phyloP scores from a whole-genome alignment of 2,888 invertebrate genomes.

The Noctuana brunneofusca region DNA sequence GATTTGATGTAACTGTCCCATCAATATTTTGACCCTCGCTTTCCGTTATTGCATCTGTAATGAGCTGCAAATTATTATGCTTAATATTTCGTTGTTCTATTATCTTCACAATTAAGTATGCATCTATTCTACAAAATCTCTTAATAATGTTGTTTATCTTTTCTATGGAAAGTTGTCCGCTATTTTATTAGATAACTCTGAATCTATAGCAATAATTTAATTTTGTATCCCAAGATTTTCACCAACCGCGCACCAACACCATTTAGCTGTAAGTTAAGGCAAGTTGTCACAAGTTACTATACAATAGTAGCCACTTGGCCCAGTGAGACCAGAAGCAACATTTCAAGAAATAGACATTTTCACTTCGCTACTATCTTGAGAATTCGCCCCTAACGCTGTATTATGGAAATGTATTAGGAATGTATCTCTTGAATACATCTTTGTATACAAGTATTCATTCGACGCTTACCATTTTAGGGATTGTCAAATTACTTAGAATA shows the following conservation, averaged over 20 bases:
- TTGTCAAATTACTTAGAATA: slow-evolving; percentile 31
- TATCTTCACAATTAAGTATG: too few species aligned
- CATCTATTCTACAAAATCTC: too few species aligned
- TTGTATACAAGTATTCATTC: slow-evolving; percentile 21
- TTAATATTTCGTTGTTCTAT: too few species aligned
- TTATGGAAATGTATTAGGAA: slow-evolving; percentile 22
- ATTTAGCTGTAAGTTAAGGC: slow-evolving; percentile 1
- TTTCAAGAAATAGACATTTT: slow-evolving; percentile 22
- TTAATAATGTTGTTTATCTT: too few species aligned
- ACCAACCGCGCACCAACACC: neutral
- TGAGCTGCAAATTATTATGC: too few species aligned
- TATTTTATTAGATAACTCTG: neutral
- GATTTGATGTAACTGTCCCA: neutral
- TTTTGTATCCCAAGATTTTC: neutral
- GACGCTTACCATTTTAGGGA: slow-evolving; percentile 25
- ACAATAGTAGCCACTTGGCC: neutral
- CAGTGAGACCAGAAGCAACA: neutral
- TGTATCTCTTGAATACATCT: slow-evolving; percentile 28
- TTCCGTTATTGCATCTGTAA: too few species aligned
- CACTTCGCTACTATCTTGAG: slow-evolving; percentile 13
- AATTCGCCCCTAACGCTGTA: neutral
- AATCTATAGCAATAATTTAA: neutral
- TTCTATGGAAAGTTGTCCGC: neutral
- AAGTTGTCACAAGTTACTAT: neutral
- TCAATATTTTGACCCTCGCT: too few species aligned